phyloP scores from a whole-genome alignment of 2,797 vertebrate genomes.

The Liasis olivaceus region DNA sequence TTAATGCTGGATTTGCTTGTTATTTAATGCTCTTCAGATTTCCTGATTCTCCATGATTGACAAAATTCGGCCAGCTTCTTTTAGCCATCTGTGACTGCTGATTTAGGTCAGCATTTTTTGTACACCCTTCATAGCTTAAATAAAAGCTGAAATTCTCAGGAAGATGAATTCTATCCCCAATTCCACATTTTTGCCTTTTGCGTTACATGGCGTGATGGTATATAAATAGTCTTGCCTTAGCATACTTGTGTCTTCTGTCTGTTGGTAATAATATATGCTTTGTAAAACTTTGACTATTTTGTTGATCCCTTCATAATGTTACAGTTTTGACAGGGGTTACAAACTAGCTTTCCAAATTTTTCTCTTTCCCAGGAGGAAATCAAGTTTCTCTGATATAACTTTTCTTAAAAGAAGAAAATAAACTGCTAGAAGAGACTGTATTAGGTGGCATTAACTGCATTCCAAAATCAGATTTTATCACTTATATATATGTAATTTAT shows the following conservation, averaged over 20 bases:
- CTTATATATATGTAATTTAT: not conserved
- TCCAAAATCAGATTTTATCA: not conserved
- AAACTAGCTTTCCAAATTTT: not conserved
- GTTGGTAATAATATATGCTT: not conserved
- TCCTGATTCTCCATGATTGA: not conserved
- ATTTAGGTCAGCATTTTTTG: not conserved
- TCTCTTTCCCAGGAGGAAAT: too few relatives aligned
- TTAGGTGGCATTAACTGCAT: too few relatives aligned
- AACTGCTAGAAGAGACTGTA: not conserved
- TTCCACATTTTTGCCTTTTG: not conserved
- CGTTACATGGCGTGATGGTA: not conserved
- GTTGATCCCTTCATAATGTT: not conserved
- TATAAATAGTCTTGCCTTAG: not conserved
- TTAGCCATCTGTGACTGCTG: not conserved
- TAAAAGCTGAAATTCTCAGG: not conserved
- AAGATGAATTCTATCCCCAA: not conserved
- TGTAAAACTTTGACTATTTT: not conserved
- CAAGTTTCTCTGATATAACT: not conserved
- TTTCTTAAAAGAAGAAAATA: not conserved
- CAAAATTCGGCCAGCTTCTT: not conserved
- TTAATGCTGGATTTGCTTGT: slow-evolving; percentile 14
- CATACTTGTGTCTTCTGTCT: not conserved
- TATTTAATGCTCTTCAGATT: not conserved
- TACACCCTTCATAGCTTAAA: not conserved
- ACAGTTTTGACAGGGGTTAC: not conserved